Evolutionary conservation across 2,113 vertebrate species (phyloP).

Genomic region (Danionella cerebrum): DNA sequence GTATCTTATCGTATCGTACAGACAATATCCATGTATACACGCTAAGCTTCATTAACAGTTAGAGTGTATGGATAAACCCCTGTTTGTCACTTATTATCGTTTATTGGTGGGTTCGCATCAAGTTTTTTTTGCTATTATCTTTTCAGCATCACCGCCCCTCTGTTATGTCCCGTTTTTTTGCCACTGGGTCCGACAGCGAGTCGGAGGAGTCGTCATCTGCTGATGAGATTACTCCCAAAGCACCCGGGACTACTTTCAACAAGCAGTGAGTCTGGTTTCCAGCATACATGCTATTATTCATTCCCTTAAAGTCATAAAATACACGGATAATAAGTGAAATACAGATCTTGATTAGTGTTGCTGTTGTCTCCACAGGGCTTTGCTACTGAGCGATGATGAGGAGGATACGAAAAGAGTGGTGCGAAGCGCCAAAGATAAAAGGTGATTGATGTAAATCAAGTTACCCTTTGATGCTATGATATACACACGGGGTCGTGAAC

Average conservation of each 20-base stretch:
- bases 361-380: constrained; percentile 54
- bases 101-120: not conserved
- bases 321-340: no score
- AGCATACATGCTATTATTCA: no score
- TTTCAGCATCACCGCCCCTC: constrained; percentile 36
- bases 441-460: constrained; percentile 50
- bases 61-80: no score
- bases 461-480: no score
- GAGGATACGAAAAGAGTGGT: constrained; percentile 88
- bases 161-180: constrained; percentile 83
- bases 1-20: no score
- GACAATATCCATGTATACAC: no score
- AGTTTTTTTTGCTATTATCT: not conserved
- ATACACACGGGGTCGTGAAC: no score
- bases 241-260: constrained; percentile 72
- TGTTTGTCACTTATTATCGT: no score
- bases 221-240: constrained; percentile 77
- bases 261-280: constrained; percentile 70
- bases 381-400: constrained; percentile 85
- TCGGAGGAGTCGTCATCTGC: constrained; percentile 80
- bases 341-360: no score
- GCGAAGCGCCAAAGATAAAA: constrained; percentile 87
- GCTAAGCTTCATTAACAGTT: no score
- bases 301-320: no score
- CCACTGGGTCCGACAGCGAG: constrained; percentile 86